Percentiles rank a stretch among this genome's conserved stretches.
phyloP scores from a whole-genome alignment of 2,888 invertebrate species.

The Drosophila longiperda region DNA sequence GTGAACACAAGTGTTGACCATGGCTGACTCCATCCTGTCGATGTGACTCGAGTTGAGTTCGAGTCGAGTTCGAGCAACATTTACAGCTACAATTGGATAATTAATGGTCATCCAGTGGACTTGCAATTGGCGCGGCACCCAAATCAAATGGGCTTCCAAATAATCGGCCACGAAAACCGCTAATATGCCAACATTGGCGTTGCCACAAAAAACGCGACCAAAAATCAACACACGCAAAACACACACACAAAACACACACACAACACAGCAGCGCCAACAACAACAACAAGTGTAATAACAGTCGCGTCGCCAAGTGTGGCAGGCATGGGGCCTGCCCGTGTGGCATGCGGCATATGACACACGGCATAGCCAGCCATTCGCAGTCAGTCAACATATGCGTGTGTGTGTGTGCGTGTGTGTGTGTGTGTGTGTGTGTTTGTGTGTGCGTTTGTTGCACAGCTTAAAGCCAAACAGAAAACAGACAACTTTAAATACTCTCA shows the following conservation, averaged over 20 bases:
- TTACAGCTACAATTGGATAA: conserved; percentile 24
- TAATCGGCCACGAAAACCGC: conserved; percentile 82
- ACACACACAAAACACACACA: neutral
- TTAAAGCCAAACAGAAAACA: neutral
- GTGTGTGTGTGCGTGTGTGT: neutral
- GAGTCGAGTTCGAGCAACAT: neutral
- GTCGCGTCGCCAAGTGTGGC: conserved; percentile 12
- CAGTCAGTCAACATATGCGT: conserved; percentile 19
- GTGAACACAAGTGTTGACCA: conserved; percentile 28
- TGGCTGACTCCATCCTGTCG: neutral
- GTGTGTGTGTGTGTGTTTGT: neutral
- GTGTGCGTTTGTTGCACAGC: conserved; percentile 20
- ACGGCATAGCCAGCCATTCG: conserved; percentile 21
- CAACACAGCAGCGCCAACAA: neutral
- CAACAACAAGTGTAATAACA: neutral
- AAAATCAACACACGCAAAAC: conserved; percentile 56
- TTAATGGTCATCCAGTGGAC: conserved; percentile 43
- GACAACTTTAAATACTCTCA: conserved; percentile 2
- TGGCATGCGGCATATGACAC: conserved; percentile 41
- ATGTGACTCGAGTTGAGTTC: neutral
- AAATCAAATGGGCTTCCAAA: conserved; percentile 68
- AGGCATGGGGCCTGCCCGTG: conserved; percentile 42
- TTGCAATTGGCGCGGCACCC: conserved; percentile 39
- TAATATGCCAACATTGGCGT: conserved; percentile 70
- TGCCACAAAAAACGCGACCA: conserved; percentile 60